A percentile compares a stretch with the other conserved stretches of the same genome.
Conservation (phyloP, 2,113 vertebrate genomes). For the Bubalus kerabau region DNA sequence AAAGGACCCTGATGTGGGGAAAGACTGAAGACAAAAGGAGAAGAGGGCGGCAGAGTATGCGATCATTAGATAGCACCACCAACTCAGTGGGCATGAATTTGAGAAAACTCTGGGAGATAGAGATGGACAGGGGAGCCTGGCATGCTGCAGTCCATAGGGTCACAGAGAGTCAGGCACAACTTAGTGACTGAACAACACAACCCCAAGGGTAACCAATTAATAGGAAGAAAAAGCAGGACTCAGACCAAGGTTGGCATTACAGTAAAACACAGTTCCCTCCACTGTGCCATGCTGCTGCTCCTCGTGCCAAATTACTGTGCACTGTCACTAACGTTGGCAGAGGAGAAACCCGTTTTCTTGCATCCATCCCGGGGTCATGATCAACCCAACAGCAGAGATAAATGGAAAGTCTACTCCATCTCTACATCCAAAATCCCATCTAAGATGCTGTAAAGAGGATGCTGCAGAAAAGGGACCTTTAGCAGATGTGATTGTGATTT, state of each 20-base stretch:
- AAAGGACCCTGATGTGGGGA: neutral
- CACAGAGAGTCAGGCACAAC: neutral
- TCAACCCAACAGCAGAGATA: neutral
- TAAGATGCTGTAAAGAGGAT: neutral
- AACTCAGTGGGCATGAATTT: neutral
- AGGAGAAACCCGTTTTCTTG: neutral
- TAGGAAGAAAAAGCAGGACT: neutral
- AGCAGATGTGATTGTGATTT: constrained; percentile 38
- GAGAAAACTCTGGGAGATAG: neutral
- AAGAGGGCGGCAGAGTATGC: neutral
- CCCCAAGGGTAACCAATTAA: neutral
- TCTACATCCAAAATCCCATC: neutral
- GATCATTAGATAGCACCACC: neutral
- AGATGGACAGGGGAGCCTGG: neutral
- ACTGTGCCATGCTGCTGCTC: neutral
- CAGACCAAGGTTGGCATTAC: neutral
- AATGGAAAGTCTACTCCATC: neutral
- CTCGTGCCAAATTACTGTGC: neutral
- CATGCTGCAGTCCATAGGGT: neutral
- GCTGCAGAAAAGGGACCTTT: neutral
- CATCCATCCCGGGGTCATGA: neutral
- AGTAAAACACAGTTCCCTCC: neutral
- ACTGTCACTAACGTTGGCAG: neutral
- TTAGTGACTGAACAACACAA: neutral
- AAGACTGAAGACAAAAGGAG: neutral